Percentiles rank a stretch among this genome's conserved stretches.
These are phyloP conservation scores for Melanocharis versteri DNA, from an alignment of 2,113 vertebrate species.

Conservation along the genomic window DNA sequence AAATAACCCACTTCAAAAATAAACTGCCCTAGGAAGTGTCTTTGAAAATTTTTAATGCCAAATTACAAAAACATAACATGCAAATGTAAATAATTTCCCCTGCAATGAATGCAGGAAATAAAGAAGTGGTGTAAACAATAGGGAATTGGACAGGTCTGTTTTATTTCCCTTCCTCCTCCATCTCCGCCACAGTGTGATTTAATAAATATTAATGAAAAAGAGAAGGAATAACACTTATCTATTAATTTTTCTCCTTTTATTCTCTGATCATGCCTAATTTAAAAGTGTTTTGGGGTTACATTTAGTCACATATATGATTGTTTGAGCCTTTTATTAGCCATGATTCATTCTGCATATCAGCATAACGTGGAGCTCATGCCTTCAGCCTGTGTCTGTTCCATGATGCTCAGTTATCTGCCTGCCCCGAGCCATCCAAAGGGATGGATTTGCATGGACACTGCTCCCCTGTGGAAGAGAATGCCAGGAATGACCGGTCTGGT, in stretches of 20 bases:
- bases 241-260: constrained; percentile 57
- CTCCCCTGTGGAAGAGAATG: constrained; percentile 9
- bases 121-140: background rate
- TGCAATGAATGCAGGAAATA: background rate
- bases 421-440: background rate
- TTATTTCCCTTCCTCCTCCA: background rate
- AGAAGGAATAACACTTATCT: constrained; percentile 1
- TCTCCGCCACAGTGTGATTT: background rate
- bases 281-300: constrained; percentile 64
- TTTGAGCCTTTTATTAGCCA: constrained; percentile 41
- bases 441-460: constrained; percentile 50
- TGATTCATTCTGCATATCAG: constrained; percentile 66
- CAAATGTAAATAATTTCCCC: constrained; percentile 5
- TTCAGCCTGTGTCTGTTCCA: constrained; percentile 6
- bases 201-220: constrained; percentile 11
- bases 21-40: constrained; percentile 22
- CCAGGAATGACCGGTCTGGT: constrained; percentile 47
- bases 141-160: background rate
- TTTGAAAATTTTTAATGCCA: background rate
- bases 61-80: background rate
- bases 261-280: constrained; percentile 55
- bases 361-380: constrained; percentile 14
- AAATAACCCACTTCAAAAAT: constrained; percentile 48
- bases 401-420: constrained; percentile 55
- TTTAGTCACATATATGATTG: constrained; percentile 57